These are phyloP conservation scores for Antennarius maculatus DNA, from an alignment of 2,797 vertebrate genomes.

Conservation along the genomic window DNA sequence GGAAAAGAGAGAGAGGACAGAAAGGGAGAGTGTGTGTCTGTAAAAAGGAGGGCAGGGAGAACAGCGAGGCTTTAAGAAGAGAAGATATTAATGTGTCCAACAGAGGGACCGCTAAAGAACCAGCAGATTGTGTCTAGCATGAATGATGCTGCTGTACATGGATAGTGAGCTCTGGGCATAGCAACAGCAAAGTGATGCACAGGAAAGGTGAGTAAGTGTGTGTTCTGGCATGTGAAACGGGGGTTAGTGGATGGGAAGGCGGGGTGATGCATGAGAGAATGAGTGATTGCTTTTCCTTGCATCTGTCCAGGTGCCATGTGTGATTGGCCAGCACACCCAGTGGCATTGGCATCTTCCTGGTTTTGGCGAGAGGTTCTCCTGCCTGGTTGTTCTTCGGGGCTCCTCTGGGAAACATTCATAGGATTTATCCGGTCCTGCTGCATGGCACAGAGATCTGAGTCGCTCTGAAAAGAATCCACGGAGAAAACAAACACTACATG, in stretches of 20 bases:
- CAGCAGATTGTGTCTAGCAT: slow-evolving; percentile 67
- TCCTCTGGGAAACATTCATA: slow-evolving; percentile 69
- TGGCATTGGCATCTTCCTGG: slow-evolving; percentile 72
- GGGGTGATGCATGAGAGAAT: slow-evolving; percentile 50
- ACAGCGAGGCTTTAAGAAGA: slow-evolving; percentile 47
- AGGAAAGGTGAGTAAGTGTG: slow-evolving; percentile 72
- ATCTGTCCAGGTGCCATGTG: slow-evolving; percentile 82
- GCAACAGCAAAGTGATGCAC: slow-evolving; percentile 73
- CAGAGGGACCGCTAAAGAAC: slow-evolving; percentile 64
- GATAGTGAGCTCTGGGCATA: slow-evolving; percentile 68
- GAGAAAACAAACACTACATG: slow-evolving; percentile 70
- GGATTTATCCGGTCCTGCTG: slow-evolving; percentile 79
- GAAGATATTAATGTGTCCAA: slow-evolving; percentile 68
- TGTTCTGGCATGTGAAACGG: slow-evolving; percentile 22
- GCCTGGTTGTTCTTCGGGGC: slow-evolving; percentile 55
- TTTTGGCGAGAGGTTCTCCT: slow-evolving; percentile 67
- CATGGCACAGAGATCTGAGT: slow-evolving; percentile 67
- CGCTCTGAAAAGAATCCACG: slow-evolving; percentile 67
- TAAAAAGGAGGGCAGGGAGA: slow-evolving; percentile 47
- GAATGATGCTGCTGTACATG: slow-evolving; percentile 65
- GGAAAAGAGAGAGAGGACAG: slow-evolving; percentile 14
- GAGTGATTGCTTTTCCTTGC: slow-evolving; percentile 70
- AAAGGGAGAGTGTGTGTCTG: neutral
- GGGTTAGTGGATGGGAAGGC: neutral
- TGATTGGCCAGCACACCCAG: slow-evolving; percentile 70